Base-by-base conservation (phyloP, 2,888 invertebrate species). In the Adineta ricciae region DNA sequence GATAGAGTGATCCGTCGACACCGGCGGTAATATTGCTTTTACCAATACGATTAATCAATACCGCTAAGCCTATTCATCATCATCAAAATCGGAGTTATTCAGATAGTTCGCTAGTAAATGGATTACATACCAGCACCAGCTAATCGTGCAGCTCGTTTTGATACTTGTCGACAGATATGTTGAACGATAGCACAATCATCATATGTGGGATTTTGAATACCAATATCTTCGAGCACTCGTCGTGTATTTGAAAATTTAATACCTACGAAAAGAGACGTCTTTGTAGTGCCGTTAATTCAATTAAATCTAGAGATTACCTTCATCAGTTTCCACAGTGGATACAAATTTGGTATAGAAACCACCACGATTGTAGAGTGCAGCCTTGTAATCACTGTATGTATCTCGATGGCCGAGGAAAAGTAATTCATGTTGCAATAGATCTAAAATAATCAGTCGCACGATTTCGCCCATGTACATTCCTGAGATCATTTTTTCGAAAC, bases 1-100 rank as follows among this genome's bases (percentile, higher is more conserved):
- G 93, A 92, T 96, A 98, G 36, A 98, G 95, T 87, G 96, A 96
- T 87, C 97, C 97, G 91, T 98, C 98, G 88, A 98, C 95, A 87
- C 96, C 97, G 85, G 97, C 94, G 16, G 96, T 96, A 86, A 96
- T 95, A 88, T 93, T 93, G 32, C 94, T 93, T 89, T 95, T 94
- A 87, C 93, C 92, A 93, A 98, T 96, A 91, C 95, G 95, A 91
- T 96, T 95, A 88, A 99, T 93, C 83, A 99, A 92, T 82, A 94
- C 93, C 11, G 97, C 95, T 84, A 92, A 90, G 27, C 56, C 56
- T 64, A 50, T 50, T 50, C 2, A 50, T 7, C 2, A 50, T 16
- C 8, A 49, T 49, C 8, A 49, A 49, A 50, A 50, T 7, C 9
- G 11, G 19, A 16, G 19, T 7, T 2, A 16, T 3, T 50, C 19